Evolutionary conservation across 2,888 invertebrate species (phyloP), one percentile per base, ranked within the genome.

Genomic region (Mesoligia furuncula): DNA sequence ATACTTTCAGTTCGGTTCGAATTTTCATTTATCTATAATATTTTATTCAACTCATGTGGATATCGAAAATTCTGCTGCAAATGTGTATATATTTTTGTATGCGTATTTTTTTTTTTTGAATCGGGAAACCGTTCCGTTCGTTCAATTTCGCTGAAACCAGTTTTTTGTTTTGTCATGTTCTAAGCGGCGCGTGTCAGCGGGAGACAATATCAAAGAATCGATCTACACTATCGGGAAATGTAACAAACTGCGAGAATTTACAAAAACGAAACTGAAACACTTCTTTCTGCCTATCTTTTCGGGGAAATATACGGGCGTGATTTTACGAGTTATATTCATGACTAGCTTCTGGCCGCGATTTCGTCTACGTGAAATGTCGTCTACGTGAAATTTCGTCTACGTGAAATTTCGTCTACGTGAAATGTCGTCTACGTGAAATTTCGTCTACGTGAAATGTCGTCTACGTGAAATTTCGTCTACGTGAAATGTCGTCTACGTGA

Each of bases 191-290:
- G 66, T 62, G 73, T 78, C 82, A 73, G 70, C 45, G 57, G 61
- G 61, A 75, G 75, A 85, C 79, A 78, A 61, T 75, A 85, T 84
- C 85, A 82, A 82, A 61, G n/a, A 74, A 61, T 72, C 68, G 71
- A 84, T 82, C 71, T 66, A 68, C 73, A 75, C 73, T 73, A 72
- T 81, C 81, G 51, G 62, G 42, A 54, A 72, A 51, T 42, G 48
- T 57, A 61, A 85, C 39, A 80, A 68, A 72, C 62, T 66, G 31
- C 54, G 45, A 57, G 65, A 54, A 65, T 48, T 0, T 51, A 75
- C 27, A 57, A 83, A 77, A 70, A 75, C 54, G 54, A 66, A 54
- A 80, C 31, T 31, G 31, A n/a, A 51, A 31, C 17, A n/a, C 7
- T 9, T 5, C 71, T 64, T 9, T 5, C 71, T 72, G 31, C 42